Evolutionary conservation across 2,888 invertebrate genomes (phyloP), one percentile per base, ranked within the genome.

Genomic region (Lobophora halterata): DNA sequence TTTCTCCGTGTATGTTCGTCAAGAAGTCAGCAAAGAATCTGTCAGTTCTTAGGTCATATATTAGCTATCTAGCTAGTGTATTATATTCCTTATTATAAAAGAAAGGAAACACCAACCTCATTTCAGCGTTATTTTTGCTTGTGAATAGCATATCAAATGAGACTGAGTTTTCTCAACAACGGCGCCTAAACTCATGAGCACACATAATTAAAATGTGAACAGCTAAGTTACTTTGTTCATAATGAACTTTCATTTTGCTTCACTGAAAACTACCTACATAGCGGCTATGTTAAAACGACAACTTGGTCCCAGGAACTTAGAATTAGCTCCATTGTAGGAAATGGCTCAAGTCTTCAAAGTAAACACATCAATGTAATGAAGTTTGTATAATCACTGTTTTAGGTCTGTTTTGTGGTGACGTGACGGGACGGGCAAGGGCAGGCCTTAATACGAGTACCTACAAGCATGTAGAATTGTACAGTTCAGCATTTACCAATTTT

Each of bases 311-410:
- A 24, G 46, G 31, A 60, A 64, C 56, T 63, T 58, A 55, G 49
- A 54, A 60, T 61, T 58, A 56, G 58, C 53, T 52, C 38, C 52
- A 53, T 52, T 55, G 55, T 49, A 54, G 55, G 52, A 56, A 62
- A 63, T 61, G 58, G 54, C 42, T 50, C 30, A 62, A 63, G 52
- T 62, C 56, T 52, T 47, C 49, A 25, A 62, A 58, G 69, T 62
- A 65, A 68, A 67, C 65, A 65, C 66, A 70, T 69, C 58, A 63
- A 61, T 55, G 55, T 65, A 60, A 69, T 67, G 58, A 64, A 61
- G 57, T 66, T 65, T 57, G 58, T 58, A 53, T 55, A 61, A 66
- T 64, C 49, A 48, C 41, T 47, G 34, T 43, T 43, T 33, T 20
- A 30, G 18, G 26, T 33, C 19, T 37, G 20, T 43, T 39, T 37